Evolutionary conservation across 2,797 vertebrate genomes (phyloP).

Genomic region (Macropus fuliginosus): DNA sequence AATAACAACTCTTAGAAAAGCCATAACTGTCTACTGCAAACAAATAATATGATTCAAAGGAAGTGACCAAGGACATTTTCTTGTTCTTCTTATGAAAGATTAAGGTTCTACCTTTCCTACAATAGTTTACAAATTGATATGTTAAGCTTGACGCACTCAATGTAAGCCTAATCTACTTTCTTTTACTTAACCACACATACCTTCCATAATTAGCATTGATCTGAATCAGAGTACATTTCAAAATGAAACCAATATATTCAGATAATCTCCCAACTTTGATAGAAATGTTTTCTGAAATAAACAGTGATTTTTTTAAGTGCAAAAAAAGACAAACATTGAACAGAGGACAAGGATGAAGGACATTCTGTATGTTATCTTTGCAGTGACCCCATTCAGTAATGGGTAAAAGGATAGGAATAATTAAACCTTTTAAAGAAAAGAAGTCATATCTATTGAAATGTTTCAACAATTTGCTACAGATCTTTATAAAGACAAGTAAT

Average conservation of each 20-base stretch:
- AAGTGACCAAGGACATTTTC: too few species aligned
- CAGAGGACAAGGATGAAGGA: neutral
- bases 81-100: neutral
- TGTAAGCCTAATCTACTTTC: neutral
- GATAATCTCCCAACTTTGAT: neutral
- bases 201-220: neutral
- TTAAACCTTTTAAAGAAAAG: conserved; percentile 66
- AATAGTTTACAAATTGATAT: neutral
- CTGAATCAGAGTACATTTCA: neutral
- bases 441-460: conserved; percentile 72
- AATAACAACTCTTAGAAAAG: neutral
- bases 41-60: neutral
- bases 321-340: neutral
- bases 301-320: neutral
- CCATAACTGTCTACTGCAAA: neutral
- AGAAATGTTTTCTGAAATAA: neutral
- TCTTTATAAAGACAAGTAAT: conserved; percentile 76
- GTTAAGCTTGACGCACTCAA: neutral
- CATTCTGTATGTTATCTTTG: conserved; percentile 10
- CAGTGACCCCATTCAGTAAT: conserved; percentile 51
- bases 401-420: conserved; percentile 74
- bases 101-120: neutral
- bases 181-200: neutral
- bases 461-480: conserved; percentile 73
- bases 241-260: neutral